Base-by-base conservation (phyloP, 2,797 vertebrate species). In the Pseudomugil gertrudae region DNA sequence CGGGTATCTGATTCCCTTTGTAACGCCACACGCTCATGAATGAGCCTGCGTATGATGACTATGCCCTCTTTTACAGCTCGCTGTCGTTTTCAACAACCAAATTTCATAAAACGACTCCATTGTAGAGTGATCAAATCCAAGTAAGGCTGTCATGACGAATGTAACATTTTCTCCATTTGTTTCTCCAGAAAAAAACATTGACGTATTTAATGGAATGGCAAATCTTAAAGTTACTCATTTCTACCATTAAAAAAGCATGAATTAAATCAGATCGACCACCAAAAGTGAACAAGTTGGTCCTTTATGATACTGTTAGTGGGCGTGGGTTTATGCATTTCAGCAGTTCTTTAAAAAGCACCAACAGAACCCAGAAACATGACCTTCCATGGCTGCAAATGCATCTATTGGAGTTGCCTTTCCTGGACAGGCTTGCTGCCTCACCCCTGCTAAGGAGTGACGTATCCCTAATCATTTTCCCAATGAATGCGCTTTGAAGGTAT, bases 1-100 rank as follows among this genome's bases (percentile, higher is more conserved):
- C 26, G 79, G 76, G 69, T 89, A 79, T 84, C 61, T 8, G 45
- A 87, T 83, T 86, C 82, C 47, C 80, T 89, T 84, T 76, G 78
- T 74, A 76, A 64, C 4, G 38, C 66, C 74, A 78, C 76, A 35
- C 21, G 36, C 64, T 47, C 64, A 77, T 81, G 70, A 88, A 82
- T 57, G 47, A 76, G 30, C 62, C 52, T 62, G 21, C 69, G 40
- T 65, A 50, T 21, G 66, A 83, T 74, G 72, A 84, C 71, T 70
- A 58, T 80, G 71, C 9, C 29, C 48, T 63, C 71, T 75, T 78
- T 80, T 57, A 26, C 30, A 3, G 51, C 67, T 81, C 65, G 78
- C 74, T 82, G 76, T 80, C 54, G 17, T 50, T 77, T 76, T 57
- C 67, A 72, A 69, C 74, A 82, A 84, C 76, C 69, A 35, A 82